Evolutionary conservation across 2,113 vertebrate species (phyloP).

Genomic region (Solea solea): DNA sequence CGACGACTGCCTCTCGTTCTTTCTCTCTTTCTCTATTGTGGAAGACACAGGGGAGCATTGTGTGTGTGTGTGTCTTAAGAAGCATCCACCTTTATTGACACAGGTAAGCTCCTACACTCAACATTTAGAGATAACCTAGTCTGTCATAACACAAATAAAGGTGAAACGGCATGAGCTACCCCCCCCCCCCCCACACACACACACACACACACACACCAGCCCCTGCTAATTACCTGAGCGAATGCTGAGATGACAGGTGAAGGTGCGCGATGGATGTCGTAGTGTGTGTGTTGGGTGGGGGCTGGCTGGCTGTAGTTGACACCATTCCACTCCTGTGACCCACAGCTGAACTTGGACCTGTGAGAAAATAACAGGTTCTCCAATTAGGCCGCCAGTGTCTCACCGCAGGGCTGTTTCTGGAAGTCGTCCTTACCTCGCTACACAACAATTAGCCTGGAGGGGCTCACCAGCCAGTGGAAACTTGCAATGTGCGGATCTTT

Average conservation of each 20-base stretch:
- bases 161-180: constrained; percentile 35
- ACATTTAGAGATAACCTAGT: constrained; percentile 76
- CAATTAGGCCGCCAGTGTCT: constrained; percentile 69
- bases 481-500: constrained; percentile 51
- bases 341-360: constrained; percentile 73
- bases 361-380: constrained; percentile 78
- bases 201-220: constrained; percentile 26
- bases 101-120: constrained; percentile 54
- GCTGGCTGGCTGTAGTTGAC: constrained; percentile 31
- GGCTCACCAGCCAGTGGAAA: constrained; percentile 60
- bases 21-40: constrained; percentile 26
- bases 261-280: constrained; percentile 60
- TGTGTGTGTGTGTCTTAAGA: constrained; percentile 47
- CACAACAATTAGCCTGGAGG: constrained; percentile 77
- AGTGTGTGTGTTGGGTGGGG: constrained; percentile 27
- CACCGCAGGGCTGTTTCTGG: constrained; percentile 65
- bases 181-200: constrained; percentile 33
- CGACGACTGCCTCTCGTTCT: constrained; percentile 43
- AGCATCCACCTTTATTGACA: constrained; percentile 72
- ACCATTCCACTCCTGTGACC: constrained; percentile 68
- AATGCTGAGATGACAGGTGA: constrained; percentile 75
- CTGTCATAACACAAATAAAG: constrained; percentile 67
- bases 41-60: constrained; percentile 76
- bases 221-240: constrained; percentile 55
- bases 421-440: constrained; percentile 66